Conservation (phyloP, 2,888 invertebrate genomes). For the Cosmia trapezina region DNA sequence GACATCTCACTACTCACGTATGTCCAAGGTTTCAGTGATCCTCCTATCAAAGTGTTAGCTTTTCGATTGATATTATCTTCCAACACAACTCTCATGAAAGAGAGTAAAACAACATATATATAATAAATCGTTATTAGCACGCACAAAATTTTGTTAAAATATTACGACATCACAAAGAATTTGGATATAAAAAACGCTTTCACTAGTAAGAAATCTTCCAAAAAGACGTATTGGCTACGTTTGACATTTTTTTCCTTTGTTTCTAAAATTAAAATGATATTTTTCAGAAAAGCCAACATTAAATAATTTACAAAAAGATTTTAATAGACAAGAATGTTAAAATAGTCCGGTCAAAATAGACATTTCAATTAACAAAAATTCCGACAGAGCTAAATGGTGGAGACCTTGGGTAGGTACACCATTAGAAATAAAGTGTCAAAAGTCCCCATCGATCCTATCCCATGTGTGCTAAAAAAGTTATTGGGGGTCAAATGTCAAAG, state of each 20-base stretch:
- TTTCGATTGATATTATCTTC: constrained; percentile 78
- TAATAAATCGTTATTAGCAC: constrained; percentile 80
- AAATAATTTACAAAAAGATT: constrained; percentile 58
- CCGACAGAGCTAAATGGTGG: too few relatives aligned
- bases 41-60: constrained; percentile 85
- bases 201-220: constrained; percentile 86
- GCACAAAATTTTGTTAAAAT: constrained; percentile 88
- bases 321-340: constrained; percentile 15
- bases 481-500: too few relatives aligned
- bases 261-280: constrained; percentile 85
- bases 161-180: constrained; percentile 90
- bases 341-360: too few relatives aligned
- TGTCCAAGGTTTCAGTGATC: constrained; percentile 83
- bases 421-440: too few relatives aligned
- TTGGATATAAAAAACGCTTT: constrained; percentile 90
- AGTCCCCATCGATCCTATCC: too few relatives aligned
- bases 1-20: constrained; percentile 88
- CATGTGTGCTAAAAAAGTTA: too few relatives aligned
- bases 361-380: too few relatives aligned
- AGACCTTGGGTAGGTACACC: too few relatives aligned
- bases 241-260: constrained; percentile 88
- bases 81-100: constrained; percentile 85
- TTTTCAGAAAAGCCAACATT: constrained; percentile 74
- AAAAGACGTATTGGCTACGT: constrained; percentile 89
- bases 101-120: constrained; percentile 79